A percentile compares a stretch with the other conserved stretches of the same genome.
Conservation (phyloP, 1,140 invertebrate species). For the Caenorhabditis remanei region DNA sequence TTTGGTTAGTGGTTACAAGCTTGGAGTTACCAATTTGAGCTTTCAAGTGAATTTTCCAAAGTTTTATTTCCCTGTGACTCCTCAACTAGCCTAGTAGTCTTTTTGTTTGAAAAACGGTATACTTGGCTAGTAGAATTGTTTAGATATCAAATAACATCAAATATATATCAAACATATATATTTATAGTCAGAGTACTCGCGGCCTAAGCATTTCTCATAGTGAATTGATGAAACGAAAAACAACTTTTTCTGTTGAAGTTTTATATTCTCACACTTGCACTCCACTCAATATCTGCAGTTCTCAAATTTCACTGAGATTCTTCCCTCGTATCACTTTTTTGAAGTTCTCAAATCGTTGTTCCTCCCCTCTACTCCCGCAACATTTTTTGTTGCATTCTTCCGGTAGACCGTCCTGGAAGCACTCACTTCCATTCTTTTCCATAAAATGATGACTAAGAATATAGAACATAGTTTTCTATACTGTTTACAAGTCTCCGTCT, state of each 20-base stretch:
- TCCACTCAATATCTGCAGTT: not conserved
- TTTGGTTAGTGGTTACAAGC: not conserved
- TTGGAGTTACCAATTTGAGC: not conserved
- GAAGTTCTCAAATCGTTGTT: not conserved
- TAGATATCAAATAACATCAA: constrained; percentile 54
- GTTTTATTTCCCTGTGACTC: too few species aligned
- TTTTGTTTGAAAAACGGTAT: not conserved
- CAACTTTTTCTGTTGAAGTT: not conserved
- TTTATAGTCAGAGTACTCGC: not conserved
- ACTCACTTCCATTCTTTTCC: not conserved
- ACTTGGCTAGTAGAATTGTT: not conserved
- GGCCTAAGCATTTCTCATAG: too few species aligned
- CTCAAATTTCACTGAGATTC: constrained; percentile 3
- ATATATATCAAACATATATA: constrained; percentile 12
- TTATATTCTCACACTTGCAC: constrained; percentile 21
- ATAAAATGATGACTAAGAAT: constrained; percentile 21
- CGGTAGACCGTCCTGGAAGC: not conserved
- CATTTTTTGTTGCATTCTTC: too few species aligned
- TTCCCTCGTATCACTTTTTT: not conserved
- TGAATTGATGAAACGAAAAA: too few species aligned
- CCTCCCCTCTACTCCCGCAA: not conserved
- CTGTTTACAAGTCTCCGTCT: constrained; percentile 36
- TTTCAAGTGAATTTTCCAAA: too few species aligned
- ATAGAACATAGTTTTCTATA: constrained; percentile 11
- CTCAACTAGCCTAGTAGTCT: too few species aligned